Conservation (phyloP, 37 sponge, comb jelly and placozoan species). For the Tethya wilhelma region DNA sequence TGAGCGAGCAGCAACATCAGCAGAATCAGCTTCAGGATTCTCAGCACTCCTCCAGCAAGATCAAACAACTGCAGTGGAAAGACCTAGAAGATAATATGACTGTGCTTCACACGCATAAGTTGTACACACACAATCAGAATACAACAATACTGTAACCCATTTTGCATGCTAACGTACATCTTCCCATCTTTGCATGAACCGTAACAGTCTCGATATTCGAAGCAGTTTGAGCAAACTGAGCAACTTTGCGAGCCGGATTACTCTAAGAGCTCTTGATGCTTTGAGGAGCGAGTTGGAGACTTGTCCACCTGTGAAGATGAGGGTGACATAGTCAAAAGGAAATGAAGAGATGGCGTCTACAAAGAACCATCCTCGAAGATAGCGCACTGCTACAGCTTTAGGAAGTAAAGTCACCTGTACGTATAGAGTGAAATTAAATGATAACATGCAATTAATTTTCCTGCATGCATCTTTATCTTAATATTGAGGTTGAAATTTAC, state of each 20-base stretch:
- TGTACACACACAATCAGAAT: not conserved
- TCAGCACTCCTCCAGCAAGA: conserved; percentile 12
- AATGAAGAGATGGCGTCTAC: not conserved
- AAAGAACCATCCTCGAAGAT: not conserved
- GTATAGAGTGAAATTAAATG: too few species aligned
- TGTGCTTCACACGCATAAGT: not conserved
- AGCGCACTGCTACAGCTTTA: not conserved
- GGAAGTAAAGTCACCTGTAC: not conserved
- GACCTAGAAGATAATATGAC: not conserved
- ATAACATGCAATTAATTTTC: too few species aligned
- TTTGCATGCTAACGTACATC: conserved; percentile 40
- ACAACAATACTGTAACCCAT: not conserved
- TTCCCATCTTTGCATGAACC: conserved; percentile 67
- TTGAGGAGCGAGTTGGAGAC: not conserved
- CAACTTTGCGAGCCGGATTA: conserved; percentile 54
- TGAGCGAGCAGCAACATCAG: conserved; percentile 66
- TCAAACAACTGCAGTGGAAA: not conserved
- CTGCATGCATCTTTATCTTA: too few species aligned
- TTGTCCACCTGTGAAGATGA: not conserved
- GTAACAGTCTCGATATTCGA: conserved; percentile 43
- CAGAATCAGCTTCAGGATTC: conserved; percentile 53
- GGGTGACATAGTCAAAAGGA: not conserved
- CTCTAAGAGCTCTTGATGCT: conserved; percentile 50
- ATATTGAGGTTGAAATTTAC: too few species aligned
- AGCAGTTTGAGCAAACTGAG: conserved; percentile 60